A percentile compares a stretch with the other conserved stretches of the same genome.
These are phyloP conservation scores for Eugnorisma glareosa DNA, from an alignment of 2,888 invertebrate species.

Conservation along the genomic window DNA sequence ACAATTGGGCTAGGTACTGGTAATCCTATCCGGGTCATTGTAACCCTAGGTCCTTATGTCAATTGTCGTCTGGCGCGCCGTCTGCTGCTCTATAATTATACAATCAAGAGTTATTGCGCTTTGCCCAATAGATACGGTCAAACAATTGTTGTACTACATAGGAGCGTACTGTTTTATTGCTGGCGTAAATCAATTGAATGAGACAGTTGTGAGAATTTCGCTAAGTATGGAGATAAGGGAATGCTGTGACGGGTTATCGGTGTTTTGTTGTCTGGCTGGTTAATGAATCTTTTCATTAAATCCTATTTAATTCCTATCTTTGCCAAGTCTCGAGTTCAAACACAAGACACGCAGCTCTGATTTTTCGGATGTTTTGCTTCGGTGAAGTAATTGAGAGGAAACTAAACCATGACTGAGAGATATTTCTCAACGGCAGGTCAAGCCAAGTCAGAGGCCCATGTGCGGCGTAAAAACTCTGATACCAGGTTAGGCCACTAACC, in stretches of 20 bases:
- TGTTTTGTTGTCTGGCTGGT: not conserved
- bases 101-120: slow-evolving; percentile 65
- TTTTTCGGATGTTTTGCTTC: no score
- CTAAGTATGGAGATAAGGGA: slow-evolving; percentile 1
- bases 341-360: no score
- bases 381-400: no score
- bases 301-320: not conserved
- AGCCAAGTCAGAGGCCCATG: no score
- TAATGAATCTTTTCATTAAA: not conserved
- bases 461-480: no score
- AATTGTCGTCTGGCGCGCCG: slow-evolving; percentile 65
- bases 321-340: no score
- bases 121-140: slow-evolving; percentile 60
- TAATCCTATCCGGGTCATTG: slow-evolving; percentile 37
- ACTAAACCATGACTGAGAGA: no score
- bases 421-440: no score
- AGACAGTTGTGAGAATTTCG: slow-evolving; percentile 54
- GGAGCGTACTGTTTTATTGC: slow-evolving; percentile 31
- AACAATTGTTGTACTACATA: slow-evolving; percentile 31
- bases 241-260: not conserved
- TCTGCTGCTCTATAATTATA: slow-evolving; percentile 66
- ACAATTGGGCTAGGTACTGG: slow-evolving; percentile 40
- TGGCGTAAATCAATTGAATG: slow-evolving; percentile 43
- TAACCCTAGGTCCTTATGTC: slow-evolving; percentile 63
- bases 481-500: no score